phyloP scores from a whole-genome alignment of 2,888 invertebrate species.

The Melinopterus prodromus region DNA sequence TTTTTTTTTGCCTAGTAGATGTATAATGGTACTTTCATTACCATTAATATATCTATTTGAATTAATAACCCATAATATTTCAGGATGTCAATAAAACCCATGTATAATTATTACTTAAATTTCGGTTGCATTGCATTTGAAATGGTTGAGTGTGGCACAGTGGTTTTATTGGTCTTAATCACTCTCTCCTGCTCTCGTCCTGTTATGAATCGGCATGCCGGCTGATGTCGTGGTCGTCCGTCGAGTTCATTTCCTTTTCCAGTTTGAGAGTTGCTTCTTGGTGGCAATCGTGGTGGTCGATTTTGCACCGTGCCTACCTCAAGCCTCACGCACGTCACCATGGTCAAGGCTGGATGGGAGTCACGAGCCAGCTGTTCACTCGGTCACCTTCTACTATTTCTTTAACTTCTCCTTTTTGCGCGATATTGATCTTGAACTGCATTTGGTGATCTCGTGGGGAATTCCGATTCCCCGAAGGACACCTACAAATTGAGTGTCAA shows the following conservation, averaged over 20 bases:
- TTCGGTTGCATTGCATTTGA: not conserved
- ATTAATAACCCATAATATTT: too few relatives aligned
- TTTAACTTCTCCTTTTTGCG: too few relatives aligned
- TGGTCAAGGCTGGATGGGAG: conserved; percentile 10
- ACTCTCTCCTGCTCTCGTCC: not conserved
- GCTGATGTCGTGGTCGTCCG: not conserved
- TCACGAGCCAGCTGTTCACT: conserved; percentile 7
- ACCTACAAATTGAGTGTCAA: too few relatives aligned
- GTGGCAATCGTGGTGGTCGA: not conserved
- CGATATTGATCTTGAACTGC: too few relatives aligned
- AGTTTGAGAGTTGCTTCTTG: not conserved
- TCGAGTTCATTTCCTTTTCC: not conserved
- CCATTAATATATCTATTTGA: too few relatives aligned
- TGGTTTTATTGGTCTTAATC: not conserved
- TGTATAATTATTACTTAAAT: not conserved
- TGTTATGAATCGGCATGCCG: not conserved
- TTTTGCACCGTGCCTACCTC: conserved; percentile 15
- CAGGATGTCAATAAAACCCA: too few relatives aligned
- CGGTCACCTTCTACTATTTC: not conserved
- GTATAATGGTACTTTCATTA: too few relatives aligned
- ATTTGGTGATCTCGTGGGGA: too few relatives aligned
- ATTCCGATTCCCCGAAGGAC: too few relatives aligned
- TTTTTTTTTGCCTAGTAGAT: too few relatives aligned
- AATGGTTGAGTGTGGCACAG: not conserved
- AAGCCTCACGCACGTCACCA: conserved; percentile 20